These are phyloP conservation scores for Caenorhabditis afra DNA, from an alignment of 2,888 invertebrate genomes.

Conservation along the genomic window DNA sequence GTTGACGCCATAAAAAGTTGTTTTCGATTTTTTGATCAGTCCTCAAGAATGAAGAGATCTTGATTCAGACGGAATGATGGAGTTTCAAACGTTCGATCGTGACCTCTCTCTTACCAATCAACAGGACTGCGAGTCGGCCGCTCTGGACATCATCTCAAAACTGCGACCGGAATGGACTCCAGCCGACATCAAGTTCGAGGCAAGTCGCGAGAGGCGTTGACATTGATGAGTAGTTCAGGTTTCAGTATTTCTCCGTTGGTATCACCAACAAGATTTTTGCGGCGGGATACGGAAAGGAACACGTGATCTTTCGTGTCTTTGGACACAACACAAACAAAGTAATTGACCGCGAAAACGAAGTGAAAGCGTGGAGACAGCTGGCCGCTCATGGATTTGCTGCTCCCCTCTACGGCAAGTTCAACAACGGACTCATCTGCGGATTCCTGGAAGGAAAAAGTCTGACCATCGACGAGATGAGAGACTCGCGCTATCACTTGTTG, in stretches of 20 bases:
- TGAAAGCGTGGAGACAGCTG: conserved; percentile 71
- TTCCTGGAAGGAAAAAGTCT: conserved; percentile 85
- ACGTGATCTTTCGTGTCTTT: conserved; percentile 79
- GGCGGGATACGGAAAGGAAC: conserved; percentile 53
- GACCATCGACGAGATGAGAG: conserved; percentile 80
- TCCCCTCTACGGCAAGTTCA: conserved; percentile 90
- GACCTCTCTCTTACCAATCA: conserved; percentile 33
- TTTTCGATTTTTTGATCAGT: conserved; percentile 49
- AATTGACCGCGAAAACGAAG: conserved; percentile 77
- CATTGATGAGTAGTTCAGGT: not conserved
- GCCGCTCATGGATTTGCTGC: conserved; percentile 85
- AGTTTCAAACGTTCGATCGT: conserved; percentile 34
- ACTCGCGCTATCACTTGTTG: conserved; percentile 60
- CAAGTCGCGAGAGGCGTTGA: not conserved
- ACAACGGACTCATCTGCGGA: conserved; percentile 94
- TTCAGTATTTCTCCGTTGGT: conserved; percentile 77
- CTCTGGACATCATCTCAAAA: conserved; percentile 15
- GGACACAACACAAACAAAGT: conserved; percentile 80
- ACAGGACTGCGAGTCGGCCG: conserved; percentile 34
- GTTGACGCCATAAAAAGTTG: conserved; percentile 18
- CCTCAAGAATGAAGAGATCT: conserved; percentile 10
- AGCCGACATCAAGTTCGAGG: conserved; percentile 40
- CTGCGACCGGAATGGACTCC: conserved; percentile 47
- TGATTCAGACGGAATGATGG: conserved; percentile 5
- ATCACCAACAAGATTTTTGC: conserved; percentile 80